Base-by-base conservation (phyloP, 2,888 invertebrate genomes). In the Plebejus melissa region DNA sequence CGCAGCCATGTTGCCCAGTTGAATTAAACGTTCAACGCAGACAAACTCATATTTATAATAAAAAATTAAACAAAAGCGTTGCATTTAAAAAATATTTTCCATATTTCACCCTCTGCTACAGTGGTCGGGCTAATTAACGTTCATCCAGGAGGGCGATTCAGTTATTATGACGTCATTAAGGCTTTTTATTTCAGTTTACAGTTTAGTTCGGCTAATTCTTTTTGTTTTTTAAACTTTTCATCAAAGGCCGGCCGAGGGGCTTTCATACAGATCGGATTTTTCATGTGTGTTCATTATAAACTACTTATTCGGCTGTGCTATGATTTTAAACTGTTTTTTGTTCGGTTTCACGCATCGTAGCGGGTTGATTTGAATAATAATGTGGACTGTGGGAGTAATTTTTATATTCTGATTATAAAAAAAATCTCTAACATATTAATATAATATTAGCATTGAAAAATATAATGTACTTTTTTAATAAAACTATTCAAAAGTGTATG, bases 161-260 rank as follows among this genome's bases (percentile, higher is more conserved):
- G 81, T 80, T 81, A 82, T 82, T 80, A 80, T 82, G 78, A 81
- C 80, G 81, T 80, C 81, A 82, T 82, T 82, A 82, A 81, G 77
- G 78, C 79, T 79, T 78, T 75, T 75, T 72, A 75, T 75, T 77
- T 74, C 78, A 77, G 77, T 77, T 79, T 76, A 77, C 76, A 77
- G 77, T 78, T 77, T 74, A 72, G 72, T 72, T 72, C 71, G 71
- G 71, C 71, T 72, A 72, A 72, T 72, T 72, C 72, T 72, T 72
- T 72, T 72, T 72, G 72, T 72, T 72, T 72, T 54, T 72, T 72
- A 50, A 72, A 72, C 72, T 72, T 72, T 72, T 28, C 72, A 72
- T 72, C 72, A 72, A 72, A 72, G 72, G 72, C 72, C 72, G 54
- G 54, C 50, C 28, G 72, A 72, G 50, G 50, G 50, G 46, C 46